Conservation (phyloP, 1,140 invertebrate genomes). For the Aphis gossypii region DNA sequence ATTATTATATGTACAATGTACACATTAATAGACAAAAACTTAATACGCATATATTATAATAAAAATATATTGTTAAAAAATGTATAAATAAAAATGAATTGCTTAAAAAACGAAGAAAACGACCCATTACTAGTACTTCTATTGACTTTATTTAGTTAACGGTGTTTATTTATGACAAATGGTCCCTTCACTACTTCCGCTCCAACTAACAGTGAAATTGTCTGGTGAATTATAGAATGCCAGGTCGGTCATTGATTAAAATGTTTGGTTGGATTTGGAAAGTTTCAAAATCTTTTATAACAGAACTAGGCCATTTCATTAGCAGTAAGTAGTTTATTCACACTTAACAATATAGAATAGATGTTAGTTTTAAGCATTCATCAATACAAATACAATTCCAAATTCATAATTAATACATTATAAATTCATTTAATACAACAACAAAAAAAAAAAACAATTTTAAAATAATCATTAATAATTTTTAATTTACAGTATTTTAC, state of each 20-base stretch:
- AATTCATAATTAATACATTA: background rate
- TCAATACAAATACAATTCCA: background rate
- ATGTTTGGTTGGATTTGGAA: background rate
- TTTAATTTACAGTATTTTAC: background rate
- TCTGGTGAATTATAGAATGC: background rate
- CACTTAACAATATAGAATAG: background rate
- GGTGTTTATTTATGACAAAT: background rate
- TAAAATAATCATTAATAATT: background rate
- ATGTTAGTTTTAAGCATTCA: background rate
- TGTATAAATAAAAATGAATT: background rate
- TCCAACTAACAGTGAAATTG: background rate
- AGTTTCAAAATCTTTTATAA: background rate
- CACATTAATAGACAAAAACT: background rate
- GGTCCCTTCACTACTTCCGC: background rate
- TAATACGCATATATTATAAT: background rate
- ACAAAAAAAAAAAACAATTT: background rate
- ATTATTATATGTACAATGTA: background rate
- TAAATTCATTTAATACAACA: background rate
- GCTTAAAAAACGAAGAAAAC: background rate
- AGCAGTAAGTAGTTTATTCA: background rate
- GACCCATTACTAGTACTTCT: background rate
- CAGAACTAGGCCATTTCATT: background rate
- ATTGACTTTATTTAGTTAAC: background rate
- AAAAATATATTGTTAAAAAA: background rate
- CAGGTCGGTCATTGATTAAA: background rate